phyloP scores from a whole-genome alignment of 1,140 invertebrate species.

The Drosophila sproati region DNA sequence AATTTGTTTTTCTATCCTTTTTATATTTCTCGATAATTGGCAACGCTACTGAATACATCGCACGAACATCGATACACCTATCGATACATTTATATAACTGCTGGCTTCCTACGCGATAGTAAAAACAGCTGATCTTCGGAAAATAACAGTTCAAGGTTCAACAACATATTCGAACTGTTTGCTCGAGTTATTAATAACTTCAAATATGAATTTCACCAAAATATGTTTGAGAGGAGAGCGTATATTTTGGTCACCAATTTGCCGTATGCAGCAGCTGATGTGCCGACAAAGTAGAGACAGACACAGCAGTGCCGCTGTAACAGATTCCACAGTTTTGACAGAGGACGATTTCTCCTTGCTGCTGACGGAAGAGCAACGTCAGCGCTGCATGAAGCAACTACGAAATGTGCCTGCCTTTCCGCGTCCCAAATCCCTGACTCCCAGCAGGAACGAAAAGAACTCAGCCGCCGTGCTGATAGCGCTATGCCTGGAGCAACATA shows the following conservation, averaged over 20 bases:
- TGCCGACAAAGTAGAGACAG: background rate
- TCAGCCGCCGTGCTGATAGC: constrained; percentile 59
- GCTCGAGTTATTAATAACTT: too few relatives aligned
- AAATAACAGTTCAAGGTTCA: too few relatives aligned
- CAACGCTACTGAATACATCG: too few relatives aligned
- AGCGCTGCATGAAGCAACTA: constrained; percentile 50
- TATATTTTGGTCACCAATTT: background rate
- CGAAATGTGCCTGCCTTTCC: constrained; percentile 49
- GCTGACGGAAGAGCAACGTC: constrained; percentile 29
- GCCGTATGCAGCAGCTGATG: background rate
- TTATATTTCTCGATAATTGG: too few relatives aligned
- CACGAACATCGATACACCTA: too few relatives aligned
- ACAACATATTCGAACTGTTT: too few relatives aligned
- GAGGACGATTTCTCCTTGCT: background rate
- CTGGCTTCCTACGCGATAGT: too few relatives aligned
- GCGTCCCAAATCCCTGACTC: constrained; percentile 33
- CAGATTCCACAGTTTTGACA: background rate
- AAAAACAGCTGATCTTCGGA: too few relatives aligned
- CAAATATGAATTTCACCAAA: background rate
- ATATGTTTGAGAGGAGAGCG: constrained; percentile 14
- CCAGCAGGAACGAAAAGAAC: constrained; percentile 45
- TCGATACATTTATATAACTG: too few relatives aligned
- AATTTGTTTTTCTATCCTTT: too few relatives aligned
- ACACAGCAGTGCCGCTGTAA: background rate
- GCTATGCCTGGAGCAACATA: constrained; percentile 49